phyloP scores from a whole-genome alignment of 2,888 invertebrate genomes.

The Heliconius aoede region DNA sequence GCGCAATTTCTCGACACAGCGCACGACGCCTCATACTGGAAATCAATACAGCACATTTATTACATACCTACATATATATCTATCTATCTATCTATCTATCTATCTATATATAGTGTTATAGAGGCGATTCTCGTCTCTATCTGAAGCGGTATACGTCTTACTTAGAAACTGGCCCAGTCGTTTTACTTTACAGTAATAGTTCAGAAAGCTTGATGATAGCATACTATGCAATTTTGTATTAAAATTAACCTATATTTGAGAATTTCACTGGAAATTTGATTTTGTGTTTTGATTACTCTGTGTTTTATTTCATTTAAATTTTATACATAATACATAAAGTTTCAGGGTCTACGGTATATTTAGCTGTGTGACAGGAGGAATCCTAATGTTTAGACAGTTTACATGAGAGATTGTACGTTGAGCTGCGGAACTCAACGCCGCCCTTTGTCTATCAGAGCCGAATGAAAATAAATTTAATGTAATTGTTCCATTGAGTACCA shows the following conservation, averaged over 20 bases:
- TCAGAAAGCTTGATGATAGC: slow-evolving; percentile 18
- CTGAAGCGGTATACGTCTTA: neutral
- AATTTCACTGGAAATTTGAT: neutral
- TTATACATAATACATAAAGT: no score
- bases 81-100: neutral
- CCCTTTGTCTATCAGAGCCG: no score
- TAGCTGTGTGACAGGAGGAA: neutral
- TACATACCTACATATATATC: slow-evolving; percentile 26
- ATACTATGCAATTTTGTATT: slow-evolving; percentile 10
- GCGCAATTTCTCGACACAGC: slow-evolving; percentile 40
- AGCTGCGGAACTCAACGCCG: no score
- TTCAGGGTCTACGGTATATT: neutral
- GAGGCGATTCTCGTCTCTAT: slow-evolving; percentile 26
- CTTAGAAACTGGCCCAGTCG: slow-evolving; percentile 27
- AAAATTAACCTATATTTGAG: slow-evolving; percentile 16
- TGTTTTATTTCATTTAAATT: neutral
- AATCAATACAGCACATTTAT: slow-evolving; percentile 42
- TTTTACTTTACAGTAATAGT: slow-evolving; percentile 6
- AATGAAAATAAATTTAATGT: no score
- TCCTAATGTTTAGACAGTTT: neutral
- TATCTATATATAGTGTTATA: slow-evolving; percentile 7
- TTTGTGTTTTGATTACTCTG: neutral
- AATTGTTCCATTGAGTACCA: no score
- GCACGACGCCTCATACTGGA: slow-evolving; percentile 36
- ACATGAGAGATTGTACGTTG: no score